Evolutionary conservation across 2,797 vertebrate species (phyloP), one percentile per base, ranked within the genome.

Genomic region (Chelon auratus): DNA sequence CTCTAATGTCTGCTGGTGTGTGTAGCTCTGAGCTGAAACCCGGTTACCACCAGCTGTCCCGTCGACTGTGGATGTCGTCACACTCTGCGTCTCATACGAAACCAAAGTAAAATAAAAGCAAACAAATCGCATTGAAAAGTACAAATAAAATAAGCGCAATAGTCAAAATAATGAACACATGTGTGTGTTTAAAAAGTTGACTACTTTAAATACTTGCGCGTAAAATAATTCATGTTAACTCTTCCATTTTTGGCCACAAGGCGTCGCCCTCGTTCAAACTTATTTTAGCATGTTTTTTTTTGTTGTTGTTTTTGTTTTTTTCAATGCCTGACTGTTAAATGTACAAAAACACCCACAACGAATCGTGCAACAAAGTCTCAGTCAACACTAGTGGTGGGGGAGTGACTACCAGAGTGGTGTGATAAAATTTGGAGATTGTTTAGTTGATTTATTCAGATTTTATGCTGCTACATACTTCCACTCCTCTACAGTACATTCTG

Each of bases 21-120:
- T 33, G 30, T 33, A 33, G 30, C 30, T 33, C 30, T 26, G 24
- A 66, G 1, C 14, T 2, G 50, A 13, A 14, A 5, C 36, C 17
- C n/a, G 36, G 24, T 24, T 42, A 18, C 15, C 42, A 18, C 15
- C 42, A 1, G 13, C 51, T 68, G 40, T 62, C 51, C 67, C 57
- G 87, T 89, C 91, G 72, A 18, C 26, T 60, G 53, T 7, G 7
- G n/a, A 33, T 81, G 78, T 3, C 89, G 85, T 88, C 86, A 89
- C 13, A 12, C 0, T 0, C 0, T 1, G 6, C 75, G 76, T 67
- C 72, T 81, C 53, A 17, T 0, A 3, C 4, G 7, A 24, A 17
- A 26, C 1, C 20, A 56, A 55, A 22, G n/a, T 10, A 18, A 9
- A 50, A 50, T 50, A 1, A 45, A 9, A 42, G 20, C 5, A 9